Percentiles rank a stretch among this genome's conserved stretches.
phyloP scores from a whole-genome alignment of 2,113 vertebrate species.

The Isurus oxyrinchus region DNA sequence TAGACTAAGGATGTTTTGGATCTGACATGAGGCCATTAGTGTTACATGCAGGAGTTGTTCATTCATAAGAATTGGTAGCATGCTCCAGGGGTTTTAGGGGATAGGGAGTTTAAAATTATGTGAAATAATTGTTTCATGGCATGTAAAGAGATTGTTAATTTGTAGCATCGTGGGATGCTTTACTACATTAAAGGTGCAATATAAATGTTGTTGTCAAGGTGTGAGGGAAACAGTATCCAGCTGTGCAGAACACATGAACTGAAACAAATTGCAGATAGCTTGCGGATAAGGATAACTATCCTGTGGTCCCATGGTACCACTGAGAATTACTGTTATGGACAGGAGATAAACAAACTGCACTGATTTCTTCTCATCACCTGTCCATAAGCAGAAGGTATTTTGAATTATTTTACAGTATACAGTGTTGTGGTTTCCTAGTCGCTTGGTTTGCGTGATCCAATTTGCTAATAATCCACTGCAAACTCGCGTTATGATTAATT shows the following conservation, averaged over 20 bases:
- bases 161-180: neutral
- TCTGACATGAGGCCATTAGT: neutral
- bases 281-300: neutral
- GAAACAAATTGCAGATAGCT: slow-evolving; percentile 18
- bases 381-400: too few species aligned
- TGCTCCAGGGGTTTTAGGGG: neutral
- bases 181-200: neutral
- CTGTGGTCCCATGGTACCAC: neutral
- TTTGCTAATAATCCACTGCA: too few species aligned
- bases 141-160: neutral
- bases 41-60: neutral
- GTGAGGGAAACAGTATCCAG: neutral
- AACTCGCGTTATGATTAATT: too few species aligned
- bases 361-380: too few species aligned
- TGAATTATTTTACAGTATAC: too few species aligned
- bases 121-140: neutral
- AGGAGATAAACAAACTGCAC: too few species aligned
- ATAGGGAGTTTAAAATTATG: neutral
- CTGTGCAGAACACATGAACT: neutral
- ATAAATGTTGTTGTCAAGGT: slow-evolving; percentile 1
- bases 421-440: too few species aligned
- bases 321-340: neutral
- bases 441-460: too few species aligned
- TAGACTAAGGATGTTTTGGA: neutral
- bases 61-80: neutral